Conservation (phyloP, 2,888 invertebrate species). For the Cataglyphis cursor region DNA sequence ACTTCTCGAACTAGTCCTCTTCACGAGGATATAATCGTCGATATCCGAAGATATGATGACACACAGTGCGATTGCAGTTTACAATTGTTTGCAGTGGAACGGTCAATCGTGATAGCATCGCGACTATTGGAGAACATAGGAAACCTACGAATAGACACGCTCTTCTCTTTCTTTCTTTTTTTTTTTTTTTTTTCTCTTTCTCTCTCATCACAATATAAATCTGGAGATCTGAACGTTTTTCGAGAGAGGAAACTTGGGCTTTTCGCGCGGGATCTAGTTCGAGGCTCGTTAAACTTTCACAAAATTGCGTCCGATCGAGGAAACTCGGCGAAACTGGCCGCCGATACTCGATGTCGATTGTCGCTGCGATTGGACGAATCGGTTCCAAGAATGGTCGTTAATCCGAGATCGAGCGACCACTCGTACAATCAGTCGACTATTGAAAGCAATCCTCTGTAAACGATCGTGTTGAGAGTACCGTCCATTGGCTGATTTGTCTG, state of each 20-base stretch:
- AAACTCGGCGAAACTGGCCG: constrained; percentile 27
- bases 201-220: constrained; percentile 38
- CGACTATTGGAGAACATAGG: constrained; percentile 2
- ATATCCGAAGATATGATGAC: neutral
- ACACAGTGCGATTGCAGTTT: constrained; percentile 2
- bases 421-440: constrained; percentile 61
- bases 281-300: constrained; percentile 52
- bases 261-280: constrained; percentile 26
- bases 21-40: constrained; percentile 27
- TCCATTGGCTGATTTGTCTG: constrained; percentile 63
- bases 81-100: constrained; percentile 17
- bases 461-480: neutral
- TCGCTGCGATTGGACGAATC: constrained; percentile 56
- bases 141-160: constrained; percentile 10
- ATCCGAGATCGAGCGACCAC: constrained; percentile 53
- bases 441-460: constrained; percentile 49
- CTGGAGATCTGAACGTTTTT: constrained; percentile 26
- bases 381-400: constrained; percentile 61
- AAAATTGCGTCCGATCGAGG: constrained; percentile 36
- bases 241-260: constrained; percentile 23
- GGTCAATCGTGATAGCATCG: constrained; percentile 4
- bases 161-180: neutral
- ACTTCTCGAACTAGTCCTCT: neutral
- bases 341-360: constrained; percentile 46
- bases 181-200: neutral